phyloP scores from a whole-genome alignment of 2,113 vertebrate genomes.

The Platysteira castanea region DNA sequence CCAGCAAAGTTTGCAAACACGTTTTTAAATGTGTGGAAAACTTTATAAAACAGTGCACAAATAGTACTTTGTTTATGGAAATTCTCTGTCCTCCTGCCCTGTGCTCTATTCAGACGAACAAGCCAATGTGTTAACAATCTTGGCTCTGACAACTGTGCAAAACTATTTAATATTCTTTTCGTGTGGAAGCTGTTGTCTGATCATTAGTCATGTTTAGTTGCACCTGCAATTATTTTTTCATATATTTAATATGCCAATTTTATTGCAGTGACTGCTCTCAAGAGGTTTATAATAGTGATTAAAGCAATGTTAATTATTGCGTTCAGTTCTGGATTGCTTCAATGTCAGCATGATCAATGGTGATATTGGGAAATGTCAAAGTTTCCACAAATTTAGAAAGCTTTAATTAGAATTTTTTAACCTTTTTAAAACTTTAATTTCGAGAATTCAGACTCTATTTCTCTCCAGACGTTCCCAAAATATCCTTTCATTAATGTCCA shows the following conservation, averaged over 20 bases:
- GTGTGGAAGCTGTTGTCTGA: constrained; percentile 50
- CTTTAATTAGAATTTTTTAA: constrained; percentile 11
- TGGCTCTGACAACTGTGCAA: constrained; percentile 15
- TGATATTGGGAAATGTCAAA: constrained; percentile 8
- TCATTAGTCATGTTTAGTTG: constrained; percentile 74
- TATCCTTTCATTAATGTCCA: background rate
- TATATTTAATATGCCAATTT: constrained; percentile 68
- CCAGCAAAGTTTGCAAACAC: background rate
- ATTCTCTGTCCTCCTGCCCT: background rate
- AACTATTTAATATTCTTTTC: constrained; percentile 65
- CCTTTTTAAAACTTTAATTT: background rate
- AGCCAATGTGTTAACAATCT: background rate
- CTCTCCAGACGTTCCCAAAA: background rate
- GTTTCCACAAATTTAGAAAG: background rate
- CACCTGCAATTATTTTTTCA: constrained; percentile 68
- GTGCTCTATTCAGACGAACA: background rate
- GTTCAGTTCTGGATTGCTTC: constrained; percentile 53
- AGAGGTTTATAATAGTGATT: constrained; percentile 64
- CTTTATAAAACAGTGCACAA: too few relatives aligned
- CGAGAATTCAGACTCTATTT: background rate
- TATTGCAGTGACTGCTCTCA: constrained; percentile 57
- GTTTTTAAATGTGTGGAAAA: too few relatives aligned
- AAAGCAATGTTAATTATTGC: constrained; percentile 59
- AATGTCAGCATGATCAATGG: constrained; percentile 57
- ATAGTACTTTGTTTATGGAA: background rate